Evolutionary conservation across 2,113 vertebrate genomes (phyloP).

Genomic region (Anguilla japonica): DNA sequence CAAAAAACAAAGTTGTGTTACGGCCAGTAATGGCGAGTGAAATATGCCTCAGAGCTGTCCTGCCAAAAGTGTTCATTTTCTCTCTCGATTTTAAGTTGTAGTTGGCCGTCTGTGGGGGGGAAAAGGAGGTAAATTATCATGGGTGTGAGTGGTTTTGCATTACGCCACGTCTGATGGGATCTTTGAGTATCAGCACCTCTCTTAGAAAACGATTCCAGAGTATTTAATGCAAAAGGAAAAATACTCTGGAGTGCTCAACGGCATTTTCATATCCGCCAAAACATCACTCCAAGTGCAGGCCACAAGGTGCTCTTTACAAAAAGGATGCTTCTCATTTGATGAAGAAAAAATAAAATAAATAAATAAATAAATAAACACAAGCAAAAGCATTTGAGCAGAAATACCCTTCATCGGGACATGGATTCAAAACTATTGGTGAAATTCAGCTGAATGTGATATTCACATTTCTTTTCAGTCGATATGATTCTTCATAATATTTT

Average conservation of each 20-base stretch:
- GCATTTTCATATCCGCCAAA: too few relatives aligned
- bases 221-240: too few relatives aligned
- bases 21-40: not conserved
- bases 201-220: not conserved
- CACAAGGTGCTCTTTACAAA: not conserved
- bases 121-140: not conserved
- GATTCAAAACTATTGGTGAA: not conserved
- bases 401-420: too few relatives aligned
- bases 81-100: not conserved
- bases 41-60: not conserved
- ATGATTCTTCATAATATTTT: not conserved
- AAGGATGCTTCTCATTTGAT: too few relatives aligned
- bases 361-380: too few relatives aligned
- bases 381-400: too few relatives aligned
- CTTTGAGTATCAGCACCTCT: not conserved
- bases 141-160: not conserved
- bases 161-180: not conserved
- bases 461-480: not conserved
- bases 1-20: constrained; percentile 5
- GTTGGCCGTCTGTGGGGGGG: not conserved
- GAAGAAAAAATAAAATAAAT: too few relatives aligned
- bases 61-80: not conserved
- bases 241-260: too few relatives aligned
- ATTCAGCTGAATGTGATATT: not conserved
- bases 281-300: too few relatives aligned